A percentile compares a stretch with the other conserved stretches of the same genome.
These are phyloP conservation scores for Luehdorfia chinensis DNA, from an alignment of 1,140 invertebrate genomes.

Conservation along the genomic window DNA sequence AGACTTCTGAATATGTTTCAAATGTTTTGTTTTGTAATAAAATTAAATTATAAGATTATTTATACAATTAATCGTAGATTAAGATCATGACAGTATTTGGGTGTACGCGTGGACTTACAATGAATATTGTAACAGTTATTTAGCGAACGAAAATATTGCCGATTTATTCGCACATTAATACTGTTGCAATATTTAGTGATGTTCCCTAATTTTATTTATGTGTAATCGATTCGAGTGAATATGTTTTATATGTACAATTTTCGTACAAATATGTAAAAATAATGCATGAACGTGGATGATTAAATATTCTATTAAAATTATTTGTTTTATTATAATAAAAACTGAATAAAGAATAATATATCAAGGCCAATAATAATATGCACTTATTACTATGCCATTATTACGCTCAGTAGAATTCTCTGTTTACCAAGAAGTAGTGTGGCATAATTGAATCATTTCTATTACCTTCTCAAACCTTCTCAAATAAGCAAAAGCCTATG, in stretches of 20 bases:
- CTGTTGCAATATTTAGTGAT: not conserved
- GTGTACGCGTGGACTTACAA: not conserved
- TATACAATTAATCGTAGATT: constrained; percentile 12
- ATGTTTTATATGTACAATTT: constrained; percentile 8
- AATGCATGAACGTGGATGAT: constrained; percentile 1
- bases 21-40: not conserved
- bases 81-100: constrained; percentile 12
- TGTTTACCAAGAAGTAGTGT: too few relatives aligned
- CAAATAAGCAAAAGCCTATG: too few relatives aligned
- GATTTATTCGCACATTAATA: not conserved
- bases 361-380: too few relatives aligned
- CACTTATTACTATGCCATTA: too few relatives aligned
- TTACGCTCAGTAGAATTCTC: too few relatives aligned
- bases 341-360: too few relatives aligned
- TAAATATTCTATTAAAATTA: constrained; percentile 9
- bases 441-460: too few relatives aligned
- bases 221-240: constrained; percentile 5
- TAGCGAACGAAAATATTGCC: not conserved
- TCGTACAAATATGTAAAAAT: constrained; percentile 2
- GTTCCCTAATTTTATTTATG: not conserved
- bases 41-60: constrained; percentile 6
- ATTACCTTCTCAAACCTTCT: too few relatives aligned
- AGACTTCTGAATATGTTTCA: not conserved
- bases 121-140: not conserved
- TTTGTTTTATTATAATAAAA: constrained; percentile 8